Conservation (phyloP, 2,113 vertebrate species). For the Vidua macroura region DNA sequence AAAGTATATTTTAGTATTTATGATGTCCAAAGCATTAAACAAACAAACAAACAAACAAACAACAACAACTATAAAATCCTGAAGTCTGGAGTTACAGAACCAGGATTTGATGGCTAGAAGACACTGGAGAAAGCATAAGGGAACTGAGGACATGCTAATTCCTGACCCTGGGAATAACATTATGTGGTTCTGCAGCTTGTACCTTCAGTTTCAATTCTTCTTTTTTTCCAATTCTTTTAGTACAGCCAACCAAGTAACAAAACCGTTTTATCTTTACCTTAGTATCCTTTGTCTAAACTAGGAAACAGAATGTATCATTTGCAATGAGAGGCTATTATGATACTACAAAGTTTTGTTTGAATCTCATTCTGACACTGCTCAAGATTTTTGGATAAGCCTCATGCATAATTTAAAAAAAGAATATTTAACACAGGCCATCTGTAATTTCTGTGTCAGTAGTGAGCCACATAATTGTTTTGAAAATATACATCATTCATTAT, state of each 20-base stretch:
- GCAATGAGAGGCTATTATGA: neutral
- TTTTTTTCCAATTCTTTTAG: neutral
- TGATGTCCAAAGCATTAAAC: neutral
- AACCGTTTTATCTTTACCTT: neutral
- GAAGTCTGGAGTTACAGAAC: neutral
- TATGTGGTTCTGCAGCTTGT: neutral
- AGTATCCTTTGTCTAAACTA: neutral
- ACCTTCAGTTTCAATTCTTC: neutral
- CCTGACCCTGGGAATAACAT: neutral
- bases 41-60: neutral
- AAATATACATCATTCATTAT: constrained; percentile 19
- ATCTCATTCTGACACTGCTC: neutral
- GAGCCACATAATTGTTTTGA: neutral
- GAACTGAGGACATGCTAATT: neutral
- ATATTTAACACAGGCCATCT: neutral
- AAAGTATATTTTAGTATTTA: neutral
- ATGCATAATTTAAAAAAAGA: neutral
- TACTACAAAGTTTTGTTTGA: neutral
- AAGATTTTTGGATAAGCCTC: neutral
- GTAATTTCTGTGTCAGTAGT: constrained; percentile 20
- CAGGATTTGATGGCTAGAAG: neutral
- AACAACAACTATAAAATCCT: neutral
- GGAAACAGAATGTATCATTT: neutral
- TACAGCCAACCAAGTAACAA: neutral
- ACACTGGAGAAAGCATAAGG: neutral